A percentile compares a stretch with the other conserved stretches of the same genome.
These are phyloP conservation scores for Thysanoteuthis rhombus DNA, from an alignment of 2,888 invertebrate species.

Conservation along the genomic window DNA sequence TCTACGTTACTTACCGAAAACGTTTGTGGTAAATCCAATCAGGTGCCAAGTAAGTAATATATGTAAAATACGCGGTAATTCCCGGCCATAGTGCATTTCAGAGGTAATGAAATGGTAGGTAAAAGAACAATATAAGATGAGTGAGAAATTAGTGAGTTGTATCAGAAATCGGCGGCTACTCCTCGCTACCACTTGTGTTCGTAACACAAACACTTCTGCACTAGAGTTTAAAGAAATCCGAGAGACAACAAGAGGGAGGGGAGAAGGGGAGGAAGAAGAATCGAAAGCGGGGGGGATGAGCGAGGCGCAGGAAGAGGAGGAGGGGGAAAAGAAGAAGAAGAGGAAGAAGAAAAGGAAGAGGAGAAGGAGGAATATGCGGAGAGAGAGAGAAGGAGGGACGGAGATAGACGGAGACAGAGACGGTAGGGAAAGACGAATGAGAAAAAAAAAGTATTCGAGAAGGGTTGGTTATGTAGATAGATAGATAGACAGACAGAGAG, in stretches of 20 bases:
- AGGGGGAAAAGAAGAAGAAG: not conserved
- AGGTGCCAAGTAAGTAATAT: not conserved
- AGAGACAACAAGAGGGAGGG: not conserved
- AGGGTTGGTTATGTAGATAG: too few relatives aligned
- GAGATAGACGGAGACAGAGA: too few relatives aligned
- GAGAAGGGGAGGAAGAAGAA: not conserved
- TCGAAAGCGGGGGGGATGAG: not conserved
- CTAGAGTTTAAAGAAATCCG: not conserved
- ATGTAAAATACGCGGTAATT: not conserved
- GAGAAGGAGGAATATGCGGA: not conserved
- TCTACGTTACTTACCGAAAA: not conserved
- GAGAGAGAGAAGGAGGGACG: not conserved
- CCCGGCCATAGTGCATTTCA: conserved; percentile 12
- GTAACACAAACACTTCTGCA: conserved; percentile 12
- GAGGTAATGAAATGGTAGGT: not conserved
- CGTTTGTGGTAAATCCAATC: not conserved
- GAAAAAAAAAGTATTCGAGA: too few relatives aligned
- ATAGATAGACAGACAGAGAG: too few relatives aligned
- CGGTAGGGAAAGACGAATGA: too few relatives aligned
- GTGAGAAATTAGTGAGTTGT: not conserved
- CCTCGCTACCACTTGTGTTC: conserved; percentile 12
- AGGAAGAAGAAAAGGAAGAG: not conserved
- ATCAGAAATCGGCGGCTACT: not conserved
- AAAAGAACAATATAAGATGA: not conserved
- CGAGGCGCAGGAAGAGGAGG: not conserved